Evolutionary conservation across 2,113 vertebrate species (phyloP).

Genomic region (Hystrix brachyura): DNA sequence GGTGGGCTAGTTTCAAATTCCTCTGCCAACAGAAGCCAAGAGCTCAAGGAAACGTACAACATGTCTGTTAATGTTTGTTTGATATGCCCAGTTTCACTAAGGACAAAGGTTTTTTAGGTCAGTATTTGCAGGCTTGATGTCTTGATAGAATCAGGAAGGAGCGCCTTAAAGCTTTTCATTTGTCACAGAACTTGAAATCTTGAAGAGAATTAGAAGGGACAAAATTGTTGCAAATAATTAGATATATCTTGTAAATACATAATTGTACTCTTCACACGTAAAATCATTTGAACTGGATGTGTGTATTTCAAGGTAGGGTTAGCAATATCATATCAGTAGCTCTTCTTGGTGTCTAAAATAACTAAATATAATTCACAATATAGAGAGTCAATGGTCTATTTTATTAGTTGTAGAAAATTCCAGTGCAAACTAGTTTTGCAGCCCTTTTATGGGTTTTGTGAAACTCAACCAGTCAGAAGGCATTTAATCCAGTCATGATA

Average conservation of each 20-base stretch:
- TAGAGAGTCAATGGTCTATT: background rate
- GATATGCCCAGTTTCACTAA: background rate
- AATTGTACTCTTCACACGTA: background rate
- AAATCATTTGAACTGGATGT: background rate
- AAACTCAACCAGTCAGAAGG: conserved; percentile 29
- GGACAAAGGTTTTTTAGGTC: background rate
- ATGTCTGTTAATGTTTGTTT: background rate
- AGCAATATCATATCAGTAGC: background rate
- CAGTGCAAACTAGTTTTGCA: background rate
- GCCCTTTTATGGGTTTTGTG: background rate
- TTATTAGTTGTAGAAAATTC: background rate
- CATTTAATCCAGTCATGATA: background rate
- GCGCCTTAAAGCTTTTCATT: background rate
- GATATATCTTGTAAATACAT: background rate
- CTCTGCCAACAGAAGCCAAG: background rate
- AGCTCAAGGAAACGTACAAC: background rate
- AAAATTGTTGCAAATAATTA: background rate
- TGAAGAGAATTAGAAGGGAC: background rate
- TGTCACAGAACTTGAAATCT: background rate
- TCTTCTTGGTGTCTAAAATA: conserved; percentile 11
- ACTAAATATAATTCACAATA: background rate
- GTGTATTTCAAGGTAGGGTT: background rate
- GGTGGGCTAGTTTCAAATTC: background rate
- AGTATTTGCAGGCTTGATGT: background rate
- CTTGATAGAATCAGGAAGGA: background rate